A percentile compares a stretch with the other conserved stretches of the same genome.
Evolutionary conservation across 1,140 invertebrate species (phyloP).

Genomic region (Phenacoccus solenopsis): DNA sequence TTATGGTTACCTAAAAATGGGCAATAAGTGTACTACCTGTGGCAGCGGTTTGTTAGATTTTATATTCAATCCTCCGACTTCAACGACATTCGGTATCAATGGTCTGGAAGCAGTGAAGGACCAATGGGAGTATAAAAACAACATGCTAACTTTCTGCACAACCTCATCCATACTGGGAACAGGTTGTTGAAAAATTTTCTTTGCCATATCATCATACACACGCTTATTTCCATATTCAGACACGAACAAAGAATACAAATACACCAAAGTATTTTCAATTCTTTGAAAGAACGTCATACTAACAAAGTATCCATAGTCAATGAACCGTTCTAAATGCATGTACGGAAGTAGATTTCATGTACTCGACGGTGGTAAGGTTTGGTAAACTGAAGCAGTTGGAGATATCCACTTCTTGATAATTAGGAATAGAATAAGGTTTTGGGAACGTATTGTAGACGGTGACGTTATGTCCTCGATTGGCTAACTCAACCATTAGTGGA

Average conservation of each 20-base stretch:
- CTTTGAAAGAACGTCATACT: neutral
- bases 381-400: conserved; percentile 20
- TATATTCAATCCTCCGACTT: conserved; percentile 47
- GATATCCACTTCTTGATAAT: conserved; percentile 38
- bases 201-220: conserved; percentile 21
- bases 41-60: conserved; percentile 26
- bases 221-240: conserved; percentile 18
- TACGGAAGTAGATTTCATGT: conserved; percentile 37
- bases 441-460: conserved; percentile 35
- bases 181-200: conserved; percentile 40
- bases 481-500: conserved; percentile 29
- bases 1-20: no score
- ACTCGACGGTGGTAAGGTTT: conserved; percentile 30
- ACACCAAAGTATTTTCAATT: neutral
- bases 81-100: conserved; percentile 37
- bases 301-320: conserved; percentile 35
- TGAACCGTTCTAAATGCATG: conserved; percentile 42
- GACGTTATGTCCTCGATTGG: conserved; percentile 30
- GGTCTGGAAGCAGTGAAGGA: conserved; percentile 37
- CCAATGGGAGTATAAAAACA: conserved; percentile 44
- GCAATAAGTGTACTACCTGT: no score
- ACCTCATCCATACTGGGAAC: conserved; percentile 39
- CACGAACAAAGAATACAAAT: neutral
- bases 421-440: conserved; percentile 35
- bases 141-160: conserved; percentile 28